Evolutionary conservation across 2,888 invertebrate genomes (phyloP), one percentile per base, ranked within the genome.

Genomic region (Euphydryas editha): DNA sequence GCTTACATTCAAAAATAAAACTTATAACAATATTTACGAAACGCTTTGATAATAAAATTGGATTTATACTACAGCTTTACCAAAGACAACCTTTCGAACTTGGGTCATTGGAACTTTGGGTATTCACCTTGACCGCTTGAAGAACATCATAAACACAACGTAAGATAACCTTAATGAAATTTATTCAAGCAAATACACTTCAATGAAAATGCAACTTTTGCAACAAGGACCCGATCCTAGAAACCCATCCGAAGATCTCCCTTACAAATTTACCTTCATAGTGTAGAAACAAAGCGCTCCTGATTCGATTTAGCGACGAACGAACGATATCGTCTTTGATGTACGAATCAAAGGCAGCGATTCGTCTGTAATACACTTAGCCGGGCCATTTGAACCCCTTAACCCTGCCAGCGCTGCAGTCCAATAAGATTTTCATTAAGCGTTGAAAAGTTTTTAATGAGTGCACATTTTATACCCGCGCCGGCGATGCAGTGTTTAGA

Each of bases 331-430:
- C 90, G 88, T 89, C 92, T 92, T 92, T 92, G 92, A 92, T 92
- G 92, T 91, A 90, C 90, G 88, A 92, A 92, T 90, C 92, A 90
- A 90, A 91, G 90, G 91, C 90, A 92, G 84, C 88, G 90, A 91
- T 90, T 90, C 90, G 84, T 78, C 85, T 85, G 89, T 92, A 92
- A 92, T 90, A 90, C 88, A 92, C 87, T 92, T 92, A 92, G 88
- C 86, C 81, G 88, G 88, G 84, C 88, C 88, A 88, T 91, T 90
- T 88, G 88, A 82, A 77, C 77, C 82, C 81, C 79, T 73, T 72
- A 69, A 73, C 74, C 75, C 62, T 59, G 67, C 65, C 54, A 24
- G 64, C 72, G 71, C 86, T 86, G 85, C 82, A 78, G 78, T 85
- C 85, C 91, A 90, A 90, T 91, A 91, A 91, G 90, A 91, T 92